Conservation (phyloP, 2,113 vertebrate species). For the Verasper variegatus region DNA sequence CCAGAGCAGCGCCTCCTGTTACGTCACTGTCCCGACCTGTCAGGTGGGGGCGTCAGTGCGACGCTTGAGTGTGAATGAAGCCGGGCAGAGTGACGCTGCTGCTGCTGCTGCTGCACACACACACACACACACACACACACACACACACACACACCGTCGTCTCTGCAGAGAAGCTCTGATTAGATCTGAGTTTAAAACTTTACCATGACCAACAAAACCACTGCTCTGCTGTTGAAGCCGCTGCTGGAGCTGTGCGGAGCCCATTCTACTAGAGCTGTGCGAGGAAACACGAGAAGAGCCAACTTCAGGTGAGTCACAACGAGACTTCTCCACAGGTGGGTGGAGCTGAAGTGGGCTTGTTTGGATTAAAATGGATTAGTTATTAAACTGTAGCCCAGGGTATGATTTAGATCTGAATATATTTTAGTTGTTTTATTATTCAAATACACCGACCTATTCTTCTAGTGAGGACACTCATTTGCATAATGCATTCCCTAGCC, state of each 20-base stretch:
- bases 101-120: neutral
- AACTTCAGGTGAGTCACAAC: constrained; percentile 65
- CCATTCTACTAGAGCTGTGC: constrained; percentile 10
- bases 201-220: constrained; percentile 59
- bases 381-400: too few species aligned
- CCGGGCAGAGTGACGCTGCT: neutral
- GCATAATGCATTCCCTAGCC: too few species aligned
- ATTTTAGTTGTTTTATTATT: too few species aligned
- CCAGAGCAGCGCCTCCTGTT: neutral
- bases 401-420: too few species aligned
- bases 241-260: constrained; percentile 65
- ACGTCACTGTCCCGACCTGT: constrained; percentile 3
- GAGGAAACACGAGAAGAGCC: constrained; percentile 38
- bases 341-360: neutral
- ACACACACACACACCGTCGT: fast-evolving
- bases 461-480: too few species aligned
- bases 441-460: too few species aligned
- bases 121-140: too few species aligned
- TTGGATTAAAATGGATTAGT: too few species aligned
- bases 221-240: constrained; percentile 35
- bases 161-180: neutral
- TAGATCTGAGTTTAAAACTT: neutral
- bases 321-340: neutral
- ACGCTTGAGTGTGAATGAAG: neutral
- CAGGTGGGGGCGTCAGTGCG: neutral